Evolutionary conservation across 2,113 vertebrate species (phyloP), one percentile per base, ranked within the genome.

Genomic region (Enhydra lutris): DNA sequence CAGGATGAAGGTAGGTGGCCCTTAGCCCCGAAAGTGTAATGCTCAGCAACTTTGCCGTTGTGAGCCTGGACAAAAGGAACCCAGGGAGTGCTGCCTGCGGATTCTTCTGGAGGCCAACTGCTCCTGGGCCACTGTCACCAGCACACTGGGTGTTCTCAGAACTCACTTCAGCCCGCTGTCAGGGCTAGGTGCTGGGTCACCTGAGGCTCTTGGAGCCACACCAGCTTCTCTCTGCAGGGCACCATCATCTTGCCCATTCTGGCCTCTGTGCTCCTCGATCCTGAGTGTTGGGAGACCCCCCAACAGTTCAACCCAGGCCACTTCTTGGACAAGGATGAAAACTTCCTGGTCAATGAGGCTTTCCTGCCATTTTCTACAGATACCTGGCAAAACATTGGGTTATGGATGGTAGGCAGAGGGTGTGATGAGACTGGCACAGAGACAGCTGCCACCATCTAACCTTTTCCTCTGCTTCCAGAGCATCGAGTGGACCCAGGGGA

Each of bases 341-440:
- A 98, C 78, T 98, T 98, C 20, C 86, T 97, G 52, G 89, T 94
- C 76, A 98, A 88, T 45, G 98, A 98, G 26, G 98, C 98, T 13
- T 99, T 99, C 85, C 52, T 99, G 78, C 98, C 98, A n/a, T 99
- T 99, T 97, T 98, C 98, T 78, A 97, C 98, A 97, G 98, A 98
- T 98, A 96, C 95, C 0, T 12, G 5, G 50, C 6, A 39, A 36
- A 14, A 34, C 9, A 6, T 71, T 79, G 71, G 57, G 34, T 39
- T 26, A 55, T 45, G 89, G 42, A 69, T 87, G 55, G 29, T 31
- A n/a, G 20, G 20, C 36, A 23, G 23, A 34, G 69, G 57, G 1
- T 50, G 20, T 50, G 52, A 42, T 4, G 34, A 36, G 31, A 55
- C 31, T 36, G 61, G n/a, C 5, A 34, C 4, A 55, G 15, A 34